These are phyloP conservation scores for Adelognathus sp. DNA, from an alignment of 2,888 invertebrate genomes.

Conservation along the genomic window DNA sequence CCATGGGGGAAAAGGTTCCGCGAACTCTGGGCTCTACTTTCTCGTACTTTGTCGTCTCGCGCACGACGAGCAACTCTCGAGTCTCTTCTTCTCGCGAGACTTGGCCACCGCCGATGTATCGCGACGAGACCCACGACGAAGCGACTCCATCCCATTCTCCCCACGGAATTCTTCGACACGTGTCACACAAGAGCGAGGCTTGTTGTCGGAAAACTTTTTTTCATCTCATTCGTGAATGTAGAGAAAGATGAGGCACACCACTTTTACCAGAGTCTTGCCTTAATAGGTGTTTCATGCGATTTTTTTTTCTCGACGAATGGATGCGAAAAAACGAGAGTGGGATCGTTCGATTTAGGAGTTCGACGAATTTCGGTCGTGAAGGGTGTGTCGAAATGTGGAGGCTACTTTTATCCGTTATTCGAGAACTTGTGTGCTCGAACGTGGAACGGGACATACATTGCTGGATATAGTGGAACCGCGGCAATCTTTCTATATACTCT, in stretches of 20 bases:
- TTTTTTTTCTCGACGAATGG: background rate
- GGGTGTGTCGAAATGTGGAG: background rate
- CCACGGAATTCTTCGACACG: slow-evolving; percentile 44
- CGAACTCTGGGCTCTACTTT: slow-evolving; percentile 43
- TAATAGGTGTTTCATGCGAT: background rate
- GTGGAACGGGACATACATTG: too few relatives aligned
- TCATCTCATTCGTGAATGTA: background rate
- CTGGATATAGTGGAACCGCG: too few relatives aligned
- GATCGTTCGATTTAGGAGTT: background rate
- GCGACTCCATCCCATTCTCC: slow-evolving; percentile 20
- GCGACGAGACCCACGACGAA: slow-evolving; percentile 11
- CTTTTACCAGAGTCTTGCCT: background rate
- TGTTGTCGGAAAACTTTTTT: slow-evolving; percentile 37
- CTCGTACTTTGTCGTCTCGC: slow-evolving; percentile 35
- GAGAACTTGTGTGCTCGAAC: background rate
- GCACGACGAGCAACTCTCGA: slow-evolving; percentile 10
- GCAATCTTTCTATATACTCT: too few relatives aligned
- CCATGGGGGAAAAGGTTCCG: slow-evolving; percentile 24
- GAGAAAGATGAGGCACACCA: background rate
- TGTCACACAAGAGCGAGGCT: slow-evolving; percentile 49
- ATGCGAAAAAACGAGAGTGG: background rate
- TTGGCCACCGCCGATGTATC: slow-evolving; percentile 12
- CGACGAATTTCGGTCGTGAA: background rate
- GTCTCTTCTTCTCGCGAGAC: slow-evolving; percentile 29
- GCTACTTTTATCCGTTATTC: background rate